Conservation (phyloP, 2,888 invertebrate species). For the Sceliomorpha sp. region DNA sequence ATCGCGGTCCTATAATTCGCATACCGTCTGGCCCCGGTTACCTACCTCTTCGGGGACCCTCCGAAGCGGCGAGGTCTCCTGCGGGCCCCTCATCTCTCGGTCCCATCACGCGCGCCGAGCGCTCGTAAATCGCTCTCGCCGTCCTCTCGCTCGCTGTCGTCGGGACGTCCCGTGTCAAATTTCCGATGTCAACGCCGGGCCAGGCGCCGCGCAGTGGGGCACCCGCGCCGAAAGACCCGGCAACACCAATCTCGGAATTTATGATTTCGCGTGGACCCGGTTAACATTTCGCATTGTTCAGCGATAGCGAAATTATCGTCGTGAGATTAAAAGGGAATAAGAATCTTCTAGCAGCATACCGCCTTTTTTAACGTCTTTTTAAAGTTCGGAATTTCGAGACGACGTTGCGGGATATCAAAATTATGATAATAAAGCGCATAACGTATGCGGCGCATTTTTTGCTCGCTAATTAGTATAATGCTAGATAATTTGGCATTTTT, state of each 20-base stretch:
- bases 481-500: slow-evolving; percentile 38
- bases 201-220: slow-evolving; percentile 59
- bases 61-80: slow-evolving; percentile 22
- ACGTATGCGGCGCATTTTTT: slow-evolving; percentile 23
- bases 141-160: slow-evolving; percentile 51
- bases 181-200: slow-evolving; percentile 60
- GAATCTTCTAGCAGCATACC: not conserved
- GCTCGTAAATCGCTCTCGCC: slow-evolving; percentile 52
- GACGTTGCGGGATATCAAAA: slow-evolving; percentile 39
- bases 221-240: slow-evolving; percentile 32
- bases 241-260: slow-evolving; percentile 55
- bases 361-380: slow-evolving; percentile 28
- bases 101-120: slow-evolving; percentile 23
- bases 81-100: slow-evolving; percentile 22
- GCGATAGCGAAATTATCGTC: slow-evolving; percentile 30
- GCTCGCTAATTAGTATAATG: slow-evolving; percentile 27
- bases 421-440: slow-evolving; percentile 43
- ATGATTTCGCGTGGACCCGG: slow-evolving; percentile 60
- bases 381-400: slow-evolving; percentile 11
- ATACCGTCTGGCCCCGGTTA: slow-evolving; percentile 13
- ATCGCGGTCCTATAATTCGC: slow-evolving; percentile 42
- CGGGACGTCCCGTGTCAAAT: slow-evolving; percentile 64
- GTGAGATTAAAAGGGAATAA: slow-evolving; percentile 16
- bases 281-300: slow-evolving; percentile 50
- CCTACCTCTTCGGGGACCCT: not conserved